Evolutionary conservation across 2,113 vertebrate species (phyloP).

Genomic region (Labeo rohita): DNA sequence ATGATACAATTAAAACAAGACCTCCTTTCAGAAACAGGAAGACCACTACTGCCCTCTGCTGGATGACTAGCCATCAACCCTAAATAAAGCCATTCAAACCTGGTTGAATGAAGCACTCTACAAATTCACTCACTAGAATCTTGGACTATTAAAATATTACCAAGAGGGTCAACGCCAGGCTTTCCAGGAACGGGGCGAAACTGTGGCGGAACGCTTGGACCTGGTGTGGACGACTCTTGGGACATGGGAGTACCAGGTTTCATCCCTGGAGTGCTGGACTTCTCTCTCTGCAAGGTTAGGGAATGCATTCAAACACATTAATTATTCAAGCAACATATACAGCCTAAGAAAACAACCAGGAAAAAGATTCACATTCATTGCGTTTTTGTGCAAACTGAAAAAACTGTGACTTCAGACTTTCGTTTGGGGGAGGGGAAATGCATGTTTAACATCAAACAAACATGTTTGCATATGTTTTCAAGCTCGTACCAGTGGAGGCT

Average conservation of each 20-base stretch:
- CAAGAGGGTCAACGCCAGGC: slow-evolving; percentile 79
- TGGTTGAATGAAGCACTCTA: not conserved
- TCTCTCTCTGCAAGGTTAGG: slow-evolving; percentile 80
- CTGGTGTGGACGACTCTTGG: slow-evolving; percentile 77
- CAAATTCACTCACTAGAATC: not conserved
- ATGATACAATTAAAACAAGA: slow-evolving; percentile 18
- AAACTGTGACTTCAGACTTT: not conserved
- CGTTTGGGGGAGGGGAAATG: not conserved
- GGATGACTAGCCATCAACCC: slow-evolving; percentile 57
- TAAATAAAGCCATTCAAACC: slow-evolving; percentile 35
- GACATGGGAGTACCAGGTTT: slow-evolving; percentile 89
- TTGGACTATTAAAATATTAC: slow-evolving; percentile 65
- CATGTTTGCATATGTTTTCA: not conserved
- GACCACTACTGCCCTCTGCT: slow-evolving; percentile 79
- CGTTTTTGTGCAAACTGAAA: not conserved
- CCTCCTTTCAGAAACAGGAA: not conserved
- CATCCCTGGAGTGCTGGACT: slow-evolving; percentile 87
- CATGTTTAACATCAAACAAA: not conserved
- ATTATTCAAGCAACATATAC: slow-evolving; percentile 7
- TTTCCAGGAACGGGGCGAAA: slow-evolving; percentile 80
- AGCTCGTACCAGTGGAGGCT: slow-evolving; percentile 71
- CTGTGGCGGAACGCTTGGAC: slow-evolving; percentile 81
- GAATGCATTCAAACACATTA: slow-evolving; percentile 16
- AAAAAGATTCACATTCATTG: not conserved
- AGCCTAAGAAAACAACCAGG: not conserved